Evolutionary conservation across 2,797 vertebrate species (phyloP), one percentile per base, ranked within the genome.

Genomic region (Lutjanus campechanus): DNA sequence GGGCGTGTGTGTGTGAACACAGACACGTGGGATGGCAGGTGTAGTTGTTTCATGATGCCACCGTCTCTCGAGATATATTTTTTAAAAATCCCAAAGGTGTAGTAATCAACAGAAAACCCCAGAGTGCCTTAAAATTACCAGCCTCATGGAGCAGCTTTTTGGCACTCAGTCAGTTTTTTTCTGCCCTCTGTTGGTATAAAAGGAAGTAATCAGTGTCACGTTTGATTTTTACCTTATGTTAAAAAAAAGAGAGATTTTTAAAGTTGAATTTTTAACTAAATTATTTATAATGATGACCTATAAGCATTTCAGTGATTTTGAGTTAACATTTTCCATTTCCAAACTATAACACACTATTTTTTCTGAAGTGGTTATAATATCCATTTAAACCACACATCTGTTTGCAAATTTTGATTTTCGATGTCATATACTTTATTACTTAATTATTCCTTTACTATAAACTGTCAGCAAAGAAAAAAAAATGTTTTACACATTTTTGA

Each of bases 151-250:
- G 46, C 73, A 55, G 62, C 17, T 53, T 84, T 88, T 86, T 90
- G 88, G 84, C 87, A 88, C 73, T 47, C 19, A 10, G 53, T 87
- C 76, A 73, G 77, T 49, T 54, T 72, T 61, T 73, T 85, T 91
- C 88, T 90, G 92, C 94, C 94, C 93, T 73, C 93, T 95, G 86
- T 70, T 94, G 94, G 83, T 61, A 1, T 4, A 53, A 79, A 63
- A 46, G 55, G 22, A 29, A 60, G 8, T 15, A 1, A 71, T 65
- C n/a, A 12, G 5, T 8, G 20, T n/a, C 7, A 19, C 3, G 0
- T 10, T 19, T 10, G 1, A 7, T n/a, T 43, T 67, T 10, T 20
- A 12, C 11, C 8, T 3, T 9, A 1, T 29, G n/a, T 59, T 16
- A 51, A 44, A n/a, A 2, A 8, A n/a, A 16, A 12, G 11, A 6